These are phyloP conservation scores for Palythoa grandis DNA, from an alignment of 92 coral and sea anemone genomes.

Conservation along the genomic window DNA sequence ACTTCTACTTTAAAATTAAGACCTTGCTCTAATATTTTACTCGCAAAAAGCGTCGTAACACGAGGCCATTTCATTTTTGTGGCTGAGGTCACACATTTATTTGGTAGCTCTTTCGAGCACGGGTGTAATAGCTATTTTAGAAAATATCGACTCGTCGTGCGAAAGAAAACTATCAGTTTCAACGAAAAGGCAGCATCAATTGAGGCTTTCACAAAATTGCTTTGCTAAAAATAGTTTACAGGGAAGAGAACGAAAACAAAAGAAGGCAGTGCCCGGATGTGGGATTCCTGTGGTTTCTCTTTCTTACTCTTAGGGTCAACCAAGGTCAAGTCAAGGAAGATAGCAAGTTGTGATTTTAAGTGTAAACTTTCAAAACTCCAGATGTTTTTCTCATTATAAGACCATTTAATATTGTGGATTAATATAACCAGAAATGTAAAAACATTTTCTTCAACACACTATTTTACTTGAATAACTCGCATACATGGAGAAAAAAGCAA, in stretches of 20 bases:
- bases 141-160: no score
- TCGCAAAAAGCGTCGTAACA: no score
- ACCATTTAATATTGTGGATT: background rate
- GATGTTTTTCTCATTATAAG: constrained; percentile 42
- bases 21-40: no score
- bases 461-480: background rate
- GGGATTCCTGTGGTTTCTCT: constrained; percentile 39
- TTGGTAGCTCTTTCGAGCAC: no score
- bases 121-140: no score
- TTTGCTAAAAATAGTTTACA: background rate
- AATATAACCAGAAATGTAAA: background rate
- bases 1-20: no score
- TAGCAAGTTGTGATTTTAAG: background rate
- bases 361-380: constrained; percentile 23
- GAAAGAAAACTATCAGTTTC: no score
- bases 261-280: constrained; percentile 36
- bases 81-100: no score
- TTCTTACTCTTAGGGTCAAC: background rate
- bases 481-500: constrained; percentile 20
- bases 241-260: background rate
- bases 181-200: no score
- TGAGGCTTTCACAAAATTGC: no score
- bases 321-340: background rate
- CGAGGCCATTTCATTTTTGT: no score
- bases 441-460: background rate